phyloP scores from a whole-genome alignment of 1,140 invertebrate species.

The Drosophila santomea region DNA sequence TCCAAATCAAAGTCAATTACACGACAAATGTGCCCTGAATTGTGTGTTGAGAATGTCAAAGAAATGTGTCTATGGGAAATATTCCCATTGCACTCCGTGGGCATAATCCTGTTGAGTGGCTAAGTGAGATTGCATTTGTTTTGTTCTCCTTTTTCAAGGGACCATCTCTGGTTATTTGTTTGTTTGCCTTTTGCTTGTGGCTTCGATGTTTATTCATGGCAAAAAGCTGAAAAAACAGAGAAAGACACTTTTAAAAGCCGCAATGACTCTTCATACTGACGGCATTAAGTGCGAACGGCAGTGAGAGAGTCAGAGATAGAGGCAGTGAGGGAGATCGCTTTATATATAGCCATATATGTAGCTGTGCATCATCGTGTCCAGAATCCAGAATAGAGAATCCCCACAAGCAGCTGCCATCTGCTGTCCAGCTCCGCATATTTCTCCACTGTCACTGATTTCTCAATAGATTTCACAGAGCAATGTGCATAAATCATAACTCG shows the following conservation, averaged over 20 bases:
- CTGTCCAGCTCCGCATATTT: constrained; percentile 60
- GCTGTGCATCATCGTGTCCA: constrained; percentile 51
- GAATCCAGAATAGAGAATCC: constrained; percentile 28
- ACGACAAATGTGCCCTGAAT: constrained; percentile 41
- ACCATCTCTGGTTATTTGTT: constrained; percentile 35
- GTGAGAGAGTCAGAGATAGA: background rate
- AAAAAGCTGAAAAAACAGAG: constrained; percentile 35
- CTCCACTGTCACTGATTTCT: constrained; percentile 77
- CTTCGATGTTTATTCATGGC: constrained; percentile 52
- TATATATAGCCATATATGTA: constrained; percentile 3
- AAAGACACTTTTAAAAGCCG: constrained; percentile 46
- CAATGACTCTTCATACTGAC: constrained; percentile 60
- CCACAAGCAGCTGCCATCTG: constrained; percentile 56
- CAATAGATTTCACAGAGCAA: constrained; percentile 77
- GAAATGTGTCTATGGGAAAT: background rate
- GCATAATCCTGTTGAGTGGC: constrained; percentile 48
- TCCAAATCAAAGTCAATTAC: constrained; percentile 52
- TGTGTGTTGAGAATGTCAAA: constrained; percentile 25
- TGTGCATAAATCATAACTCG: constrained; percentile 76
- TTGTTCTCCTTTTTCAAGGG: constrained; percentile 23
- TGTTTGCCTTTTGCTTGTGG: constrained; percentile 40
- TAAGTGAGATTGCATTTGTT: constrained; percentile 60
- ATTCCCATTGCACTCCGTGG: constrained; percentile 45
- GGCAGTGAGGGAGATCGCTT: background rate
- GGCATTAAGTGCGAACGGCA: constrained; percentile 41